These are phyloP conservation scores for Iphiclides podalirius DNA, from an alignment of 2,888 invertebrate genomes.

Conservation along the genomic window DNA sequence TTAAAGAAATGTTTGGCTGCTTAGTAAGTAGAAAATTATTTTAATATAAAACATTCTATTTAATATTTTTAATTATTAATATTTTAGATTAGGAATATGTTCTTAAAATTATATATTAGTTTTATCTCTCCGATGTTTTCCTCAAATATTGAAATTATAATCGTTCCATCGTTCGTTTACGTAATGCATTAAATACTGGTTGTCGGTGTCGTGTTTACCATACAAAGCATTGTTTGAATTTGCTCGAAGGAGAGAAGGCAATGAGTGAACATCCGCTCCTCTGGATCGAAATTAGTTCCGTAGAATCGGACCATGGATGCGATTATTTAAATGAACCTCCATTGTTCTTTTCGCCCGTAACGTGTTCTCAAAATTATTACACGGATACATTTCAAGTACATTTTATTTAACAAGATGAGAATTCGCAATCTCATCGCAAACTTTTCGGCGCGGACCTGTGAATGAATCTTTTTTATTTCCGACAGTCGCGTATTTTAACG, in stretches of 20 bases:
- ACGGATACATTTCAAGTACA: not conserved
- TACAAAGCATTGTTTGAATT: conserved; percentile 56
- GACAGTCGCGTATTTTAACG: no score
- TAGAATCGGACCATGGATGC: conserved; percentile 12
- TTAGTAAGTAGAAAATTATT: no score
- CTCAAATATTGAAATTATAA: no score
- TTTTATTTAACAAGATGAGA: not conserved
- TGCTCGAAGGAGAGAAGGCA: conserved; percentile 46
- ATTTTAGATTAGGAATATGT: no score
- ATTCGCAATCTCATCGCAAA: not conserved
- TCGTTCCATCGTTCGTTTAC: not conserved
- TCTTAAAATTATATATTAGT: no score
- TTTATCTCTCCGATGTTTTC: no score
- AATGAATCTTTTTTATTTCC: not conserved
- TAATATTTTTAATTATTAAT: no score
- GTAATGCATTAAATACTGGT: conserved; percentile 10
- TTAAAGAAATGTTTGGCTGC: no score
- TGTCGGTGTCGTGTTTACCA: conserved; percentile 48
- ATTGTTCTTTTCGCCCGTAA: conserved; percentile 7
- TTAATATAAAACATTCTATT: no score
- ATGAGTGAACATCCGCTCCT: conserved; percentile 20
- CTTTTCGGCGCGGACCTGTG: no score
- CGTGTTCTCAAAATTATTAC: not conserved
- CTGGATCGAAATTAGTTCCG: conserved; percentile 24
- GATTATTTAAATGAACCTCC: conserved; percentile 19